Base-by-base conservation (phyloP, 2,888 invertebrate genomes). In the Steromphala cineraria region DNA sequence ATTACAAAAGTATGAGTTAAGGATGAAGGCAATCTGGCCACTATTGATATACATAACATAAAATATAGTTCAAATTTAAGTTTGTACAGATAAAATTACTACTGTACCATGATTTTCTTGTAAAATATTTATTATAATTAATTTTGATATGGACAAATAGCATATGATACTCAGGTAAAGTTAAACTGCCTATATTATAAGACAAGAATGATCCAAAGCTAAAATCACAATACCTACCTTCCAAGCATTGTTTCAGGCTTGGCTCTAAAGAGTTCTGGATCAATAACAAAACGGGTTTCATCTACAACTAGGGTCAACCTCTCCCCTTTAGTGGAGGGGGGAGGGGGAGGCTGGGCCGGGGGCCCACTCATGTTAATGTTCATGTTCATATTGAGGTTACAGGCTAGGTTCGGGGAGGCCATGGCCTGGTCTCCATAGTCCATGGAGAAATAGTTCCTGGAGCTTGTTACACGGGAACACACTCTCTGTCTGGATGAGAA, bases 171-270 rank as follows among this genome's bases (percentile, higher is more conserved):
- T n/a, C n/a, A n/a, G n/a, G n/a, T n/a, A n/a, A n/a, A n/a, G n/a
- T n/a, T n/a, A n/a, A n/a, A n/a, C n/a, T n/a, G n/a, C n/a, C n/a
- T n/a, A n/a, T n/a, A n/a, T n/a, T n/a, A n/a, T n/a, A n/a, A n/a
- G n/a, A n/a, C n/a, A 36, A 36, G 2, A 36, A 36, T 4, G 2
- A 36, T 36, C 7, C 36, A 36, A 36, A n/a, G n/a, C 21, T 2
- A 3, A 19, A 46, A 46, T 3, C 21, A n/a, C 40, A 46, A 81
- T 28, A 81, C 89, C 82, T 89, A 95, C 95, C 95, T 94, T n/a
- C 99, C 99, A 52, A 99, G 94, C 99, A 99, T 99, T 0, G 99
- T 99, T 92, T 99, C 98, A 0, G 99, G 98, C 94, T 99, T 97
- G 2, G 97, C 97, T 13, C 97, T 96, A 91, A 99, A 97, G 84